Evolutionary conservation across 1,140 invertebrate species (phyloP).

Genomic region (Penaeus indicus): DNA sequence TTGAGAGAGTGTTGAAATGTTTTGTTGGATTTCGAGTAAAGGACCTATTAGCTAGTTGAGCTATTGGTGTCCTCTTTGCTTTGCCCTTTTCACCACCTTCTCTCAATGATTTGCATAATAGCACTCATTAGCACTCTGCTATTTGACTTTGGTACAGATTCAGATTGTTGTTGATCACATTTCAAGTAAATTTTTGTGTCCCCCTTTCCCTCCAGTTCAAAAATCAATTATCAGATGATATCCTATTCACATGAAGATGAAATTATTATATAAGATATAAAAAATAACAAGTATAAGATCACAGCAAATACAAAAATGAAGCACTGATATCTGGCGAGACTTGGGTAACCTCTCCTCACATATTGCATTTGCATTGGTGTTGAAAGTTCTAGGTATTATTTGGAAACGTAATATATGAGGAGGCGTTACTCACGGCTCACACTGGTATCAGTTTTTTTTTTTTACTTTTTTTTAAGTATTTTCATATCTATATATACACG

Average conservation of each 20-base stretch:
- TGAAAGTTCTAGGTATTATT: slow-evolving; percentile 7
- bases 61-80: too few relatives aligned
- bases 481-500: slow-evolving; percentile 8
- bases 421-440: slow-evolving; percentile 50
- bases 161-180: too few relatives aligned
- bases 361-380: slow-evolving; percentile 47
- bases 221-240: too few relatives aligned
- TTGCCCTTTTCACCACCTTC: too few relatives aligned
- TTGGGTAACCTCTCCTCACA: slow-evolving; percentile 44
- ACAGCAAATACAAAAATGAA: background rate
- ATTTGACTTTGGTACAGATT: too few relatives aligned
- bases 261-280: slow-evolving; percentile 13
- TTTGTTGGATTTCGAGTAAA: background rate
- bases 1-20: background rate
- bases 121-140: too few relatives aligned
- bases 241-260: background rate
- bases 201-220: too few relatives aligned
- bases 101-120: too few relatives aligned
- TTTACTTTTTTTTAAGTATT: slow-evolving; percentile 4
- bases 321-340: slow-evolving; percentile 48
- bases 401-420: slow-evolving; percentile 50
- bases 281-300: background rate
- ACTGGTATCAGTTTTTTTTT: slow-evolving; percentile 25
- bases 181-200: too few relatives aligned
- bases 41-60: background rate